These are phyloP conservation scores for Chymomyza amoena DNA, from an alignment of 2,888 invertebrate species.

Conservation along the genomic window DNA sequence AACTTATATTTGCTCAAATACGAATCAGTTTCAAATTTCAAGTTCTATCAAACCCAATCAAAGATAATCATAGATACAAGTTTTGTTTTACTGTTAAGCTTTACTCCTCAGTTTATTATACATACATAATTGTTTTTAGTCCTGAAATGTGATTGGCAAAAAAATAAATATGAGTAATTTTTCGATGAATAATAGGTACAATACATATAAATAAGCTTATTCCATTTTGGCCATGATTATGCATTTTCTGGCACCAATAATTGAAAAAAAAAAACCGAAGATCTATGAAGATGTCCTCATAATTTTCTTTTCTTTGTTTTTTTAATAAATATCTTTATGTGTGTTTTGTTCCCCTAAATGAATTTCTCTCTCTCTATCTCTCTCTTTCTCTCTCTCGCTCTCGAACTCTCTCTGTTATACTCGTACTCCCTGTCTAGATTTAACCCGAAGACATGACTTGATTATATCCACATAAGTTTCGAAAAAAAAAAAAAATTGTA, in stretches of 20 bases:
- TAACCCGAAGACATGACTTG: slow-evolving; percentile 32
- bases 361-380: background rate
- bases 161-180: slow-evolving; percentile 23
- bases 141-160: slow-evolving; percentile 46
- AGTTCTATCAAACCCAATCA: too few relatives aligned
- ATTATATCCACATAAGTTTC: slow-evolving; percentile 29
- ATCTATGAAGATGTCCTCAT: slow-evolving; percentile 9
- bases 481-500: background rate
- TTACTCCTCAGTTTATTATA: background rate
- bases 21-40: too few relatives aligned
- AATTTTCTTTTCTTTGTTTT: too few relatives aligned
- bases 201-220: slow-evolving; percentile 16
- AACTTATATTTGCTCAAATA: too few relatives aligned
- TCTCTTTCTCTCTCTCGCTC: slow-evolving; percentile 9
- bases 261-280: slow-evolving; percentile 37
- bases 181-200: slow-evolving; percentile 44
- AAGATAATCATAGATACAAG: background rate
- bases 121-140: slow-evolving; percentile 14
- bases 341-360: slow-evolving; percentile 7
- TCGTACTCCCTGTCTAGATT: slow-evolving; percentile 5
- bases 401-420: slow-evolving; percentile 1
- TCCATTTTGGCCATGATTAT: background rate
- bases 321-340: background rate
- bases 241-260: background rate
- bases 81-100: background rate